Percentiles rank a stretch among this genome's conserved stretches.
Conservation (phyloP, 1,140 invertebrate genomes). For the Papilio xuthus region DNA sequence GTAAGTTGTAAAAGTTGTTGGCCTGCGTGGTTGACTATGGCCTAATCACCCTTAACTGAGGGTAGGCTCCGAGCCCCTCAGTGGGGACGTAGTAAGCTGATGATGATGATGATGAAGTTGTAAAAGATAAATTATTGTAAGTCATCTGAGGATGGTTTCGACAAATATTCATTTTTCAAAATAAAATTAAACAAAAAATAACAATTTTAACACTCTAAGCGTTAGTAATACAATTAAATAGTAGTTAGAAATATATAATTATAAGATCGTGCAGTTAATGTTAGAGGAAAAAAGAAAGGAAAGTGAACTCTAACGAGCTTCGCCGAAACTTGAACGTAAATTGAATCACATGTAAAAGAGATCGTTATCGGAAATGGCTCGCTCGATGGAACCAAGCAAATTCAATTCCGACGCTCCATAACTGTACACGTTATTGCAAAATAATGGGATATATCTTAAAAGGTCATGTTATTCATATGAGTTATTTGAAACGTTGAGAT, state of each 20-base stretch:
- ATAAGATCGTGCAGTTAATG: conserved; percentile 17
- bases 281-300: conserved; percentile 10
- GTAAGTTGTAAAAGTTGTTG: too few species aligned
- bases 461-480: conserved; percentile 19
- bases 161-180: too few species aligned
- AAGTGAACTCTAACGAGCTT: conserved; percentile 10
- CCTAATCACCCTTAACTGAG: too few species aligned
- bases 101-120: too few species aligned
- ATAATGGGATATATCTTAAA: conserved; percentile 31
- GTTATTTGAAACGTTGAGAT: conserved; percentile 14
- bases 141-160: too few species aligned
- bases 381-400: conserved; percentile 31
- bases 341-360: conserved; percentile 38
- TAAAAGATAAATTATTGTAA: too few species aligned
- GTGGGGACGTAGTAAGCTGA: too few species aligned
- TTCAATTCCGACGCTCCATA: conserved; percentile 32
- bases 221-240: not conserved
- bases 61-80: too few species aligned
- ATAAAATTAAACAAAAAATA: too few species aligned
- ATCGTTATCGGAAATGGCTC: conserved; percentile 35
- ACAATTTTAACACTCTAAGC: not conserved
- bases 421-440: conserved; percentile 36
- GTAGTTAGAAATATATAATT: not conserved
- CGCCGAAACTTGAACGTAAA: conserved; percentile 33
- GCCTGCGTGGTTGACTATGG: too few species aligned